Base-by-base conservation (phyloP, 2,888 invertebrate species). In the Sinohyriopsis cumingii region DNA sequence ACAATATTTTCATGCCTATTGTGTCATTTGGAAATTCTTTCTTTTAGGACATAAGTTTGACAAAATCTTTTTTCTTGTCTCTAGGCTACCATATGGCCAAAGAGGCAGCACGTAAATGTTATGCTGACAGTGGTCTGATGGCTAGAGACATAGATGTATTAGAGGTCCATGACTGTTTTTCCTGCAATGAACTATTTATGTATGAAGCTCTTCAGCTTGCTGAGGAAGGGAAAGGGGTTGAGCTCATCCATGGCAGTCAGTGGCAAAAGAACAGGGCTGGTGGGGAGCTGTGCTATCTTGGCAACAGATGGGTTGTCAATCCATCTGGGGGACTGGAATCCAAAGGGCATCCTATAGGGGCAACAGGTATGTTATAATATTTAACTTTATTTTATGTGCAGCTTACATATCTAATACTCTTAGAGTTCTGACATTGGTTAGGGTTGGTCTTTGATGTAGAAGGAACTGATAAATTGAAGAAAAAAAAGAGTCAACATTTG, bases 271-370 rank as follows among this genome's bases (percentile, higher is more conserved):
- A 85, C 68, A 75, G 62, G 15, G 57, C 73, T 55, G 86, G 86
- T n/a, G 86, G 87, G 56, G 97, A 98, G 63, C 91, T 98, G 19
- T 98, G 98, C 87, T 87, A 88, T 45, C 77, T 89, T 57, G 91
- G 91, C 81, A 99, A 99, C 53, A 95, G 95, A 89, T 97, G 95
- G 89, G 99, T 99, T 5, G 93, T 99, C n/a, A 99, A 99, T 91
- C 99, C 99, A 0, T 98, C 98, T 85, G 99, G 98, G 63, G 99
- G 99, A 12, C 92, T 99, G 63, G 98, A 99, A 79, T 98, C 98
- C 0, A 99, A 99, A 91, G 98, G 98, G 0, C 99, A 99, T 93
- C 98, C 98, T 20, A 92, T 99, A 72, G 99, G 98, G 64, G 98
- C 98, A 0, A 98, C 98, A 15, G 98, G 96, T 86, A 89, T 76